Base-by-base conservation (phyloP, 2,797 vertebrate species). In the Sylvia borin region DNA sequence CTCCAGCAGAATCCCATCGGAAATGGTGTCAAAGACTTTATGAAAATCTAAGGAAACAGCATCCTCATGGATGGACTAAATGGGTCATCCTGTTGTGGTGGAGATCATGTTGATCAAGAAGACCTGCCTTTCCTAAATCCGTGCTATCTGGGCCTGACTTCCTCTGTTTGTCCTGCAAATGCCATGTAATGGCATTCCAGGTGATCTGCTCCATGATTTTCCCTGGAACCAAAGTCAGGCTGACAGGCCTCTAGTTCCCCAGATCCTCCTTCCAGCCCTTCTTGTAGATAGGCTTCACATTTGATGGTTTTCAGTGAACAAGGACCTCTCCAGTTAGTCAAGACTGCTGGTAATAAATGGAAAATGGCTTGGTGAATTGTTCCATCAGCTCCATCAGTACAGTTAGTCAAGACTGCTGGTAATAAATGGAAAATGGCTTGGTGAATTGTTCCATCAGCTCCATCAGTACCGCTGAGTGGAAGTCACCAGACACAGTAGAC, bases 381-480 rank as follows among this genome's bases (percentile, higher is more conserved):
- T 26, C 25, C 21, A 42, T 13, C 16, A 47, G 10, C 25, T 54
- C 20, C 34, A 26, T 48, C 43, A 25, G 3, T 15, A n/a, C 25
- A 26, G 8, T 31, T 55, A 54, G 34, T 11, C 42, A 55, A 26
- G 34, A 42, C 4, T 70, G 16, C 21, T 48, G 50, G 9, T 16
- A 34, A 48, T 47, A 47, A 47, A 47, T 34, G 6, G 65, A 4
- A 62, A 55, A 10, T 27, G 26, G 6, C 36, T 48, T 32, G 25
- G 14, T 34, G 26, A 75, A 34, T 26, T 31, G 26, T 55, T 26
- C 25, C 21, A 42, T 13, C 16, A 47, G 10, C 25, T 54, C 20
- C 29, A 26, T 48, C 43, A 25, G 3, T 15, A 31, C 17, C 0
- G 0, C 19, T n/a, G 27, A 3, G 60, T 20, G 27, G 19, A 43